Evolutionary conservation across 2,888 invertebrate species (phyloP), one percentile per base, ranked within the genome.

Genomic region (Ichneumoninae sp.): DNA sequence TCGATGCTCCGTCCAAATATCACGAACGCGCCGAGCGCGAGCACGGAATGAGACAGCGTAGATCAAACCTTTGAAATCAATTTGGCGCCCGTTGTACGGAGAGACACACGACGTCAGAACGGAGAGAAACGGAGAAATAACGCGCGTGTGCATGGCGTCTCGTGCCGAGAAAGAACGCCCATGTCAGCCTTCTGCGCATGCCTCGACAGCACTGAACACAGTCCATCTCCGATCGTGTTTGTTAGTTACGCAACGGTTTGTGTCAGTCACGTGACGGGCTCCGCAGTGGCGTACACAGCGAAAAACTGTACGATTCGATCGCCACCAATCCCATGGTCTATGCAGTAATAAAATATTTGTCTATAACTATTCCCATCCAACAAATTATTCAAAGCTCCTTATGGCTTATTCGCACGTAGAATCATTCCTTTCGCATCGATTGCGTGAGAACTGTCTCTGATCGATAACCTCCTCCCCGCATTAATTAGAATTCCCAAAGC

Each of bases 231-330:
- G 57, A 26, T 26, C 57, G 26, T 26, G 22, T 26, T 22, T 57
- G 57, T 13, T 13, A 57, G 57, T 57, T 57, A 26, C 57, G 57
- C 26, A 57, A 57, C 57, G 57, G 57, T 47, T 47, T 47, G 44
- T 47, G 44, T 47, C 16, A 47, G 16, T 57, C 57, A 57, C 57
- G 57, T 57, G 57, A 57, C 57, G 4, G 10, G 26, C 26, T 22
- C 13, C 26, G 57, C 57, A 57, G 57, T 57, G 57, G 26, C 26
- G 57, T 57, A 57, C 26, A 8, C 22, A 22, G 22, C 4, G 26
- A 22, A 13, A 22, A 26, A 22, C 57, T 10, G 10, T 54, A 22
- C 22, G 44, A 40, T 22, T 54, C 26, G 57, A 22, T 26, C 3
- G 10, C 26, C 26, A 22, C 26, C 13, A 10, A 13, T 57, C 13